These are phyloP conservation scores for Diarsia mendica DNA, from an alignment of 2,888 invertebrate species.

Conservation along the genomic window DNA sequence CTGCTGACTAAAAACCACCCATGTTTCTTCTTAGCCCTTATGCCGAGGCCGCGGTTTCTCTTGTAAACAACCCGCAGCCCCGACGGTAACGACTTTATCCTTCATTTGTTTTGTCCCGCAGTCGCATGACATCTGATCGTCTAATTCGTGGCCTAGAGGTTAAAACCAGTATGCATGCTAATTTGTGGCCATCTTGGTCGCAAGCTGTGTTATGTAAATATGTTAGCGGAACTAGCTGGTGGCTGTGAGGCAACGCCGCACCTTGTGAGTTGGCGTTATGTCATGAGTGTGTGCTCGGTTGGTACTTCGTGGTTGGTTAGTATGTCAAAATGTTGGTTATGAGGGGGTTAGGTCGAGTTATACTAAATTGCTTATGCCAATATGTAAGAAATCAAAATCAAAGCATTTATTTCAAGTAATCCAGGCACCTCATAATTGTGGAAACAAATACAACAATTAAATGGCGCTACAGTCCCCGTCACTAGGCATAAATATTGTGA, in stretches of 20 bases:
- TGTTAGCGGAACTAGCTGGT: constrained; percentile 57
- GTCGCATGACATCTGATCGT: neutral
- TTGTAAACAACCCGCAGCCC: no score
- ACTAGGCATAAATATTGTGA: no score
- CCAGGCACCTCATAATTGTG: no score
- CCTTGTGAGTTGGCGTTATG: constrained; percentile 48
- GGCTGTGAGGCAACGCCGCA: constrained; percentile 60
- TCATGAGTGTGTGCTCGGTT: constrained; percentile 38
- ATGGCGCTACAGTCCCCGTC: no score
- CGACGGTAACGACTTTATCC: neutral
- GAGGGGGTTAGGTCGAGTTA: no score
- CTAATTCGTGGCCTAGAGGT: neutral
- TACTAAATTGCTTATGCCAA: no score
- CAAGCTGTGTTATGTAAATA: constrained; percentile 58
- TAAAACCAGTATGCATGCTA: constrained; percentile 53
- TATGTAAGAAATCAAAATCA: no score
- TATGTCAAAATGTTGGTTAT: neutral
- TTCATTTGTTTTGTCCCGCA: neutral
- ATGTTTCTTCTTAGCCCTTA: no score
- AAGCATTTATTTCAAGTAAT: no score
- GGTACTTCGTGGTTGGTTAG: neutral
- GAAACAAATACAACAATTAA: no score
- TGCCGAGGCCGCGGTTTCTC: no score
- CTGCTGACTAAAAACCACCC: no score
- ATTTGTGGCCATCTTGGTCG: constrained; percentile 42